phyloP scores from a whole-genome alignment of 2,797 vertebrate species.

The Urocyon cinereoargenteus region DNA sequence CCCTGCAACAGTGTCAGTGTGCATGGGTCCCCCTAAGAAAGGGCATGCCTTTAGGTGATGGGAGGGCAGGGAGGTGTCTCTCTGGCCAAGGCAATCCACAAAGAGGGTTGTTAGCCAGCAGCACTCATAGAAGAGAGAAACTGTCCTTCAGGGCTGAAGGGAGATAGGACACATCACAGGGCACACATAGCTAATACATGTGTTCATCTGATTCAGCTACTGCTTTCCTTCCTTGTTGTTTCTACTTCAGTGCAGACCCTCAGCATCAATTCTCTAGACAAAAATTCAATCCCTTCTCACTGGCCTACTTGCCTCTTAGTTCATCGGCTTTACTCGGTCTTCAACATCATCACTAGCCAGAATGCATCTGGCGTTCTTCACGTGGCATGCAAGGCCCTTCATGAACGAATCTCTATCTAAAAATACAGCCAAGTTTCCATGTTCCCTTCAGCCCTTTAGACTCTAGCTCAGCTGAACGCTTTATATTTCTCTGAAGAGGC shows the following conservation, averaged over 20 bases:
- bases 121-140: neutral
- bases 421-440: neutral
- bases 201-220: rapidly evolving
- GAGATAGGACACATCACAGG: neutral
- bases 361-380: too few relatives aligned
- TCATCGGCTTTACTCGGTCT: neutral
- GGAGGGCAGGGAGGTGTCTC: neutral
- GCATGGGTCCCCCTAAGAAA: neutral
- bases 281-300: neutral
- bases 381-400: neutral
- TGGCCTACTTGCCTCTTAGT: neutral
- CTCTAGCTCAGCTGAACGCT: neutral
- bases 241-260: neutral
- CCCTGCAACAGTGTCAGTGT: neutral
- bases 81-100: neutral
- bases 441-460: neutral
- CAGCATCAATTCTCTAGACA: neutral
- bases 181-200: too few relatives aligned
- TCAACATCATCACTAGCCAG: neutral
- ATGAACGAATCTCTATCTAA: neutral
- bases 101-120: neutral
- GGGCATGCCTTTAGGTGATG: too few relatives aligned
- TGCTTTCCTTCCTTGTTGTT: neutral
- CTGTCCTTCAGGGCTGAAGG: neutral
- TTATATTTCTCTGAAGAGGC: neutral